Conservation (phyloP, 2,888 invertebrate species). For the Bimastos eiseni region DNA sequence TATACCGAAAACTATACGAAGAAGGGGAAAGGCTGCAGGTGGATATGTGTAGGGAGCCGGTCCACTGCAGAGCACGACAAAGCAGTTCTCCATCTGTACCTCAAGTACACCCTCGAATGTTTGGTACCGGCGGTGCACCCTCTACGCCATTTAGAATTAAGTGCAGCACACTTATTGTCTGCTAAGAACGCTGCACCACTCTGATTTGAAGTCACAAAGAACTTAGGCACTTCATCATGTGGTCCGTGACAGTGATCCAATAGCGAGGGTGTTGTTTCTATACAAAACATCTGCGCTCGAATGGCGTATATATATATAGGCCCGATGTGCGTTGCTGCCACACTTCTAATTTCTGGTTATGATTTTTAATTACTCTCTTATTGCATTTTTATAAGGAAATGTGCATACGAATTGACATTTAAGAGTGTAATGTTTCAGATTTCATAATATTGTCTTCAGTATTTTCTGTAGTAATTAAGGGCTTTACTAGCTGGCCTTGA, state of each 20-base stretch:
- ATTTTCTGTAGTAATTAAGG: too few species aligned
- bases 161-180: neutral
- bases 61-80: neutral
- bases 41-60: neutral
- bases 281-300: too few species aligned
- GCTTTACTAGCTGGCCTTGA: too few species aligned
- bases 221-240: neutral
- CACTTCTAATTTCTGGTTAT: too few species aligned
- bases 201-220: neutral
- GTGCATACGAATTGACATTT: too few species aligned
- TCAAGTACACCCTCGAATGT: slow-evolving; percentile 2
- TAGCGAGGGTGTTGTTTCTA: neutral
- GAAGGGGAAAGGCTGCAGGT: neutral
- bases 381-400: too few species aligned
- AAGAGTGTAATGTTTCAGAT: too few species aligned
- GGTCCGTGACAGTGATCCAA: neutral
- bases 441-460: too few species aligned
- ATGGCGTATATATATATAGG: too few species aligned
- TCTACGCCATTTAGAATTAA: neutral
- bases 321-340: too few species aligned
- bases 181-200: neutral
- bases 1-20: too few species aligned
- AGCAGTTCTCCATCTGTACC: neutral
- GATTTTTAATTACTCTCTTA: too few species aligned
- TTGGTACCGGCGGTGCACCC: neutral